Evolutionary conservation across 2,888 invertebrate genomes (phyloP).

Genomic region (Acanthosepion pharaonis): DNA sequence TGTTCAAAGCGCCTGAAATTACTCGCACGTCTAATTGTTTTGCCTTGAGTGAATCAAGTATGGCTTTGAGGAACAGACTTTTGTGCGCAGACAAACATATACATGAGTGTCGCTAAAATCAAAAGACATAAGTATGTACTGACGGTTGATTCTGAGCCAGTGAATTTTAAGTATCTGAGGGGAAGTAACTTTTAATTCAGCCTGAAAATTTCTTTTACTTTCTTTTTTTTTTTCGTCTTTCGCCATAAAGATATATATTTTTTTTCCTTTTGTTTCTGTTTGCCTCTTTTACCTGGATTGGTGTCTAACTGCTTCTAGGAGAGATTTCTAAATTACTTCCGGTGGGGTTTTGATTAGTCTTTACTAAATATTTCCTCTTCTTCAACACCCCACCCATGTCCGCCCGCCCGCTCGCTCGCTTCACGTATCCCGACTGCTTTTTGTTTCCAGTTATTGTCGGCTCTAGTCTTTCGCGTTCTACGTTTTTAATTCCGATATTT

Average conservation of each 20-base stretch:
- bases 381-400: no score
- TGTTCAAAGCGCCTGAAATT: not conserved
- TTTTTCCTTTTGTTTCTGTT: not conserved
- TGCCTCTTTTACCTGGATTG: not conserved
- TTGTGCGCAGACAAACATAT: not conserved
- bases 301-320: not conserved
- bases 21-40: not conserved
- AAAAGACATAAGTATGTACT: not conserved
- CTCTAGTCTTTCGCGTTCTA: not conserved
- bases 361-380: not conserved
- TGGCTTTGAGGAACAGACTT: not conserved
- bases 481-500: not conserved
- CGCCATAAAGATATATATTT: not conserved
- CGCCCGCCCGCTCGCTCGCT: not conserved
- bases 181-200: not conserved
- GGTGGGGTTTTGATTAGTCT: conserved; percentile 12
- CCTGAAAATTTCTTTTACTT: not conserved
- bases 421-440: not conserved
- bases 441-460: not conserved
- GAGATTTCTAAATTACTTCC: not conserved
- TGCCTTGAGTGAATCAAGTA: not conserved
- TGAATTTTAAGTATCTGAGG: not conserved
- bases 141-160: not conserved
- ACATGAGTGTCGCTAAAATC: not conserved
- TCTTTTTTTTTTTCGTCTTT: not conserved